phyloP scores from a whole-genome alignment of 2,113 vertebrate genomes.

The Hystrix cristata region DNA sequence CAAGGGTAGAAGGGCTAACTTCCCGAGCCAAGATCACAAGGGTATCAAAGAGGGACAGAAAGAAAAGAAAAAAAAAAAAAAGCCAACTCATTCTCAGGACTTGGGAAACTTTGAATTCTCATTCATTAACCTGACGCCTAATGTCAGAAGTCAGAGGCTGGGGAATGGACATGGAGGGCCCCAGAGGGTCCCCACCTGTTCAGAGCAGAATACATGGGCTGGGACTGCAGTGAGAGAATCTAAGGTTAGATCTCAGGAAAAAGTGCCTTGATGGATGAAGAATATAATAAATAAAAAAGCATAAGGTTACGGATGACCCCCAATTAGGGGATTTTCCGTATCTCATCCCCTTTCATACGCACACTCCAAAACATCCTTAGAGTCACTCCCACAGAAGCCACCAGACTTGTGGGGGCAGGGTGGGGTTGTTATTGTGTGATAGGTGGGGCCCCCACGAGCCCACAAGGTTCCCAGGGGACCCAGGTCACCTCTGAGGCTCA shows the following conservation, averaged over 20 bases:
- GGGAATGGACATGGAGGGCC: neutral
- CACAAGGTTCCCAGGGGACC: slow-evolving; percentile 44
- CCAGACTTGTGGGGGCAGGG: slow-evolving; percentile 50
- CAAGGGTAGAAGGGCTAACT: neutral
- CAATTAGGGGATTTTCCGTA: slow-evolving; percentile 31
- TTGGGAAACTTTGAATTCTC: neutral
- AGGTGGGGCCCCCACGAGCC: slow-evolving; percentile 39
- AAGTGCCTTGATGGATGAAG: neutral
- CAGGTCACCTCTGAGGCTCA: slow-evolving; percentile 24
- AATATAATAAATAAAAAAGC: neutral
- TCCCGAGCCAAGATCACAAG: neutral
- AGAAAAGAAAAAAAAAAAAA: neutral
- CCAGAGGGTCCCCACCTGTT: neutral
- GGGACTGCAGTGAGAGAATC: neutral
- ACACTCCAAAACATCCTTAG: neutral
- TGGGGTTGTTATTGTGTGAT: neutral
- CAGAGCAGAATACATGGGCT: neutral
- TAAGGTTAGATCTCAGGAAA: neutral
- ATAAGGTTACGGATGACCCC: neutral
- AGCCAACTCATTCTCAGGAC: neutral
- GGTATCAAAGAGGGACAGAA: neutral
- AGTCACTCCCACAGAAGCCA: slow-evolving; percentile 58
- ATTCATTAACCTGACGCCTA: neutral
- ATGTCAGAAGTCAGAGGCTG: neutral
- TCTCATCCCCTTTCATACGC: neutral